phyloP scores from a whole-genome alignment of 2,888 invertebrate genomes.

The Chrysolina americana region DNA sequence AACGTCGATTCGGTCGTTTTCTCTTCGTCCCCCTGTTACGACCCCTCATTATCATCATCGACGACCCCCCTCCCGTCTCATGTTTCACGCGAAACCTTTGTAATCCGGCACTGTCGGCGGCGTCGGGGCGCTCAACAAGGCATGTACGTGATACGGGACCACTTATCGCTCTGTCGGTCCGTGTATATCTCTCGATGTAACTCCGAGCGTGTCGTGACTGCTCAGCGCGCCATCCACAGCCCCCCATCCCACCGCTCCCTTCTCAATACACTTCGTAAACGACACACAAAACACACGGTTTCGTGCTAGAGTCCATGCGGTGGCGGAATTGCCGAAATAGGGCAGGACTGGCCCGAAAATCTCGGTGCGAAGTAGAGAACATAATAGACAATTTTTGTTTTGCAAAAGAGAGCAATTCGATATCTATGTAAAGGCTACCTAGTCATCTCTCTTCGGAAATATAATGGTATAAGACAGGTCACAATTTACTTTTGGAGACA shows the following conservation, averaged over 20 bases:
- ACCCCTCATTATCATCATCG: background rate
- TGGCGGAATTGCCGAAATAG: slow-evolving; percentile 24
- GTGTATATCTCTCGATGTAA: slow-evolving; percentile 20
- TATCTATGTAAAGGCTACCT: too few species aligned
- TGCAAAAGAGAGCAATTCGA: too few species aligned
- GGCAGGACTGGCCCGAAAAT: slow-evolving; percentile 8
- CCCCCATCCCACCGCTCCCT: background rate
- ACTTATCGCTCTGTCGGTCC: slow-evolving; percentile 54
- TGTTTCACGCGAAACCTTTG: slow-evolving; percentile 30
- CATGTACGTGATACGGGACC: slow-evolving; percentile 59
- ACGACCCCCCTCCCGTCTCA: background rate
- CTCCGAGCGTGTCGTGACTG: slow-evolving; percentile 28
- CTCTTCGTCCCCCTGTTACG: background rate
- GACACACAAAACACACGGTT: slow-evolving; percentile 35
- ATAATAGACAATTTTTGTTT: too few species aligned
- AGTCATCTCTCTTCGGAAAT: too few species aligned
- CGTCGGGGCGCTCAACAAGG: slow-evolving; percentile 41
- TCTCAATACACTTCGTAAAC: slow-evolving; percentile 23
- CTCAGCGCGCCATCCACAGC: slow-evolving; percentile 23
- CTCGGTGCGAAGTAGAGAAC: too few species aligned
- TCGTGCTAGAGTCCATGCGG: slow-evolving; percentile 34
- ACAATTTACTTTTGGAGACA: too few species aligned
- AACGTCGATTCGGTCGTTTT: background rate
- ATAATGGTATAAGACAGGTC: too few species aligned
- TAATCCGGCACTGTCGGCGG: slow-evolving; percentile 35